Conservation (phyloP, 1,140 invertebrate species). For the Lordiphosa collinella region DNA sequence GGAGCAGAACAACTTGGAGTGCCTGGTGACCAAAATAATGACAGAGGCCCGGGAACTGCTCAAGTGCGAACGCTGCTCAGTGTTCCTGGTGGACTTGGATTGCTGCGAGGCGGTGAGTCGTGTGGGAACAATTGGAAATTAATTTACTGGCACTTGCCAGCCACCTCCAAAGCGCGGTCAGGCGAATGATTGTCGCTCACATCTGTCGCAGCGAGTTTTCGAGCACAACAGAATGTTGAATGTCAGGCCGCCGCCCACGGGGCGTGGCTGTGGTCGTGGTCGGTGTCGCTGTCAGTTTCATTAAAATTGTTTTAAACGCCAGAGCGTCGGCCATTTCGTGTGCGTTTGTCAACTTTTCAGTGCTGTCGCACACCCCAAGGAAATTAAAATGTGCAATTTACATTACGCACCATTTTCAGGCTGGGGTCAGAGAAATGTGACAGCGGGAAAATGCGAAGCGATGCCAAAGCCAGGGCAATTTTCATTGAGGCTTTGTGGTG, state of each 20-base stretch:
- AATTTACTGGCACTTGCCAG: constrained; percentile 15
- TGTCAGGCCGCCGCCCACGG: constrained; percentile 1
- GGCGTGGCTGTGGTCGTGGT: constrained; percentile 13
- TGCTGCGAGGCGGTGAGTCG: constrained; percentile 91
- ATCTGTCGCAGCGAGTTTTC: constrained; percentile 4
- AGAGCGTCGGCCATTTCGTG: constrained; percentile 47
- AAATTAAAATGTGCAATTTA: constrained; percentile 75
- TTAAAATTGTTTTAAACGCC: constrained; percentile 60
- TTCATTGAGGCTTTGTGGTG: constrained; percentile 10
- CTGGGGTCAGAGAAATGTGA: neutral
- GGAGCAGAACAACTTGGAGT: constrained; percentile 95
- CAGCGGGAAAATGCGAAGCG: constrained; percentile 1
- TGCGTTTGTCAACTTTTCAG: constrained; percentile 36
- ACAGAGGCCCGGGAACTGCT: constrained; percentile 94
- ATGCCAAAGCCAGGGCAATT: constrained; percentile 24
- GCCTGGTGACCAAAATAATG: constrained; percentile 97
- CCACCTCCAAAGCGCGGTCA: constrained; percentile 6
- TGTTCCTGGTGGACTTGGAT: constrained; percentile 92
- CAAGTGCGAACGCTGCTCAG: constrained; percentile 94
- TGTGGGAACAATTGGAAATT: neutral
- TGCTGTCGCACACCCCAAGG: constrained; percentile 46
- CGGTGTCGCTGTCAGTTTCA: constrained; percentile 50
- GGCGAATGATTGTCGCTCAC: constrained; percentile 24
- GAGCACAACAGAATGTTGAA: neutral
- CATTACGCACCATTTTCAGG: constrained; percentile 28